A percentile compares a stretch with the other conserved stretches of the same genome.
phyloP scores from a whole-genome alignment of 2,888 invertebrate species.

The Mesoligia furuncula region DNA sequence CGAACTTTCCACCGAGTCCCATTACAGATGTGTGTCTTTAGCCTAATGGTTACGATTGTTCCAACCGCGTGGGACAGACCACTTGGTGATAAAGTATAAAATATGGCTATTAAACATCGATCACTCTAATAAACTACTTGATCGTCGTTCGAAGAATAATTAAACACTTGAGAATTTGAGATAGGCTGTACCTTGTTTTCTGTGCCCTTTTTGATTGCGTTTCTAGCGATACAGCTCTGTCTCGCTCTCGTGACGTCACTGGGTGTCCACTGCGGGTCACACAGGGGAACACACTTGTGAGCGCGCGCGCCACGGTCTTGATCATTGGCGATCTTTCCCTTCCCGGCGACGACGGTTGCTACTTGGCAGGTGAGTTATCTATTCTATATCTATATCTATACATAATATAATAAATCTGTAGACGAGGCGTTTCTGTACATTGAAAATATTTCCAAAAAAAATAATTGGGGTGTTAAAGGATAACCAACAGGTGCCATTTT shows the following conservation, averaged over 20 bases:
- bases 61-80: background rate
- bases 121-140: background rate
- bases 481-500: too few species aligned
- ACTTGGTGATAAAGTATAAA: conserved; percentile 6
- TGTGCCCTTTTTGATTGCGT: background rate
- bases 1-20: background rate
- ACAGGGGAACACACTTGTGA: too few species aligned
- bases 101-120: background rate
- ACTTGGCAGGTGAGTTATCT: background rate
- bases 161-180: background rate
- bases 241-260: background rate
- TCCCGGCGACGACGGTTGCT: background rate
- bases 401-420: too few species aligned
- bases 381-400: too few species aligned
- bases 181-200: conserved; percentile 3
- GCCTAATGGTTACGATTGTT: background rate
- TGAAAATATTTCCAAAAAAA: too few species aligned
- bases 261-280: background rate
- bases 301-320: background rate
- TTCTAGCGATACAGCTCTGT: background rate
- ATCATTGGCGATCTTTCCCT: background rate
- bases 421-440: too few species aligned
- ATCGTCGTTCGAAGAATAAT: background rate
- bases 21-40: background rate
- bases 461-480: too few species aligned